Evolutionary conservation across 2,888 invertebrate species (phyloP).

Genomic region (Notocelia uddmanniana): DNA sequence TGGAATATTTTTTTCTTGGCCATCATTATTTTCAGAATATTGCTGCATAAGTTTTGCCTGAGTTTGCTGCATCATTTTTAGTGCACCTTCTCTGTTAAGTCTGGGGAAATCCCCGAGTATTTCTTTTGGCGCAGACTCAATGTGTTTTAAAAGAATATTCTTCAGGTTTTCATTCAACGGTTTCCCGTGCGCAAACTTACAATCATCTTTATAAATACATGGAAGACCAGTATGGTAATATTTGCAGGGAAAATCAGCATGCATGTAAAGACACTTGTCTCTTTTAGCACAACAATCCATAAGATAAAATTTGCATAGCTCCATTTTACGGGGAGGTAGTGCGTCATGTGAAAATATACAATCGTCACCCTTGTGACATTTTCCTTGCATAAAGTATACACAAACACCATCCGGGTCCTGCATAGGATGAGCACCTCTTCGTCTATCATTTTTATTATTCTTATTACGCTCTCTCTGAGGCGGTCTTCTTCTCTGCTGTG

Average conservation of each 20-base stretch:
- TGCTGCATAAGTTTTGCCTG: conserved; percentile 79
- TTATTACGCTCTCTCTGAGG: conserved; percentile 79
- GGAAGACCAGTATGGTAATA: conserved; percentile 97
- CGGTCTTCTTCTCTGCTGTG: conserved; percentile 73
- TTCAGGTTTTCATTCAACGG: conserved; percentile 93
- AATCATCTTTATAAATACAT: conserved; percentile 93
- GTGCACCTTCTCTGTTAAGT: conserved; percentile 91
- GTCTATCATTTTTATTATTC: conserved; percentile 81
- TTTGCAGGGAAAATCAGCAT: conserved; percentile 98
- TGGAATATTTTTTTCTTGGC: conserved; percentile 73
- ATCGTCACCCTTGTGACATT: conserved; percentile 94
- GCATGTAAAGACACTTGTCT: conserved; percentile 98
- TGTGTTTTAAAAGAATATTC: conserved; percentile 89
- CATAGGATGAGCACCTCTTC: conserved; percentile 85
- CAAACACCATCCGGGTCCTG: conserved; percentile 91
- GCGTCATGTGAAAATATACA: conserved; percentile 95
- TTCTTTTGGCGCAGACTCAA: conserved; percentile 96
- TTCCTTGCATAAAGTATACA: conserved; percentile 95
- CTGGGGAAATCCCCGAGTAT: conserved; percentile 96
- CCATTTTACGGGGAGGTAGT: conserved; percentile 93
- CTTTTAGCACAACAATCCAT: conserved; percentile 98
- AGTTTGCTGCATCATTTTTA: conserved; percentile 83
- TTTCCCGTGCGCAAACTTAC: conserved; percentile 97
- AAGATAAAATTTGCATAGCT: conserved; percentile 98
- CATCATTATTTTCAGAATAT: conserved; percentile 68